Conservation (phyloP, 2,113 vertebrate species). For the Pristiophorus japonicus region DNA sequence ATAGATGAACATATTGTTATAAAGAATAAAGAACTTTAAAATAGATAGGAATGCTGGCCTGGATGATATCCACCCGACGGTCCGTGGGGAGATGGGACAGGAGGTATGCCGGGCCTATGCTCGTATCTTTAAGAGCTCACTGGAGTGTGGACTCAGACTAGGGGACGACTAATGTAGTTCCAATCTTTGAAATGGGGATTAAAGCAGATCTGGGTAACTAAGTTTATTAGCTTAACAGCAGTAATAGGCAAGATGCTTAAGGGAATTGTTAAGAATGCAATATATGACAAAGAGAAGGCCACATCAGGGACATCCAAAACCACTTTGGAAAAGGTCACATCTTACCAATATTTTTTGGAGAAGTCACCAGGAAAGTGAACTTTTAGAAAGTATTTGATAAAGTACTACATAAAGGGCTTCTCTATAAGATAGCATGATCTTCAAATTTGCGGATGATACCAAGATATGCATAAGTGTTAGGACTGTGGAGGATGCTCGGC, state of each 20-base stretch:
- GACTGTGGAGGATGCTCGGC: background rate
- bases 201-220: background rate
- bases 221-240: background rate
- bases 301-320: background rate
- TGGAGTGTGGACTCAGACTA: background rate
- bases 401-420: background rate
- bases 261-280: background rate
- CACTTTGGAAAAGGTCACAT: background rate
- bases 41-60: background rate
- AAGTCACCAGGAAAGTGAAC: background rate
- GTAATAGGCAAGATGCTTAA: background rate
- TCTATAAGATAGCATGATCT: background rate
- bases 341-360: background rate
- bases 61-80: background rate
- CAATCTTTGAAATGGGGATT: background rate
- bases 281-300: background rate
- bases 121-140: background rate
- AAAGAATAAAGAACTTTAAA: background rate
- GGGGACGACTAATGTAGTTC: background rate
- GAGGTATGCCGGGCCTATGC: background rate
- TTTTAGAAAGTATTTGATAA: background rate
- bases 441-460: too few relatives aligned
- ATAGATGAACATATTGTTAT: background rate
- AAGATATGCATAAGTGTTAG: background rate
- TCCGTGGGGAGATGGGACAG: background rate